Percentiles rank a stretch among this genome's conserved stretches.
These are phyloP conservation scores for Fratercula arctica DNA, from an alignment of 2,797 vertebrate genomes.

Conservation along the genomic window DNA sequence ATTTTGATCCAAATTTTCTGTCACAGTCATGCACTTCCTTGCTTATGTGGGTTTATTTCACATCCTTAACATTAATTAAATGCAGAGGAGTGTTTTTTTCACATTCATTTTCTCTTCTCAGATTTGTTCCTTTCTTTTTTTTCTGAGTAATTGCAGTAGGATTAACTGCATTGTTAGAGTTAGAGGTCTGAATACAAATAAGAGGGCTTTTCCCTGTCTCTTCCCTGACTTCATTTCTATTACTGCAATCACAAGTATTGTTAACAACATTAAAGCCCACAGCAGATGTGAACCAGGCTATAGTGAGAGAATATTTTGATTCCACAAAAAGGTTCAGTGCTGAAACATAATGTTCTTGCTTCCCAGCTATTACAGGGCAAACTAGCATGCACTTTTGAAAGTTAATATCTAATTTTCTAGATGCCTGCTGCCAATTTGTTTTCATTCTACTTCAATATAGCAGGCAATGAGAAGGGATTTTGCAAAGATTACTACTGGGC, in stretches of 20 bases:
- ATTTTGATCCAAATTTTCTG: constrained; percentile 25
- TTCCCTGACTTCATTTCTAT: constrained; percentile 29
- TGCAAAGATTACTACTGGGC: constrained; percentile 52
- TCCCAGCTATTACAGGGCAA: constrained; percentile 57
- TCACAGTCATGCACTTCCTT: not conserved
- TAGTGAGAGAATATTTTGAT: constrained; percentile 57
- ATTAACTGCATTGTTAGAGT: constrained; percentile 46
- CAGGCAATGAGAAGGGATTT: constrained; percentile 40
- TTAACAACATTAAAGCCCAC: constrained; percentile 50
- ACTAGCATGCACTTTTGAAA: constrained; percentile 56
- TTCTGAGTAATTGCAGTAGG: constrained; percentile 16
- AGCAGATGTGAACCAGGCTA: constrained; percentile 53
- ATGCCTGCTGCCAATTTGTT: constrained; percentile 59
- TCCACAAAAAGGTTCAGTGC: constrained; percentile 35
- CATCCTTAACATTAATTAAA: constrained; percentile 40
- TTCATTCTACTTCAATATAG: constrained; percentile 46
- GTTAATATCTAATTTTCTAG: constrained; percentile 68
- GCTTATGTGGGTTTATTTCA: constrained; percentile 13
- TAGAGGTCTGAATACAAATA: constrained; percentile 42
- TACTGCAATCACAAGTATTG: constrained; percentile 62
- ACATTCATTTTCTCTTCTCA: constrained; percentile 29
- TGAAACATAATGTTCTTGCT: constrained; percentile 67
- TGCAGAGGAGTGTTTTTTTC: not conserved
- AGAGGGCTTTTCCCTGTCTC: constrained; percentile 37
- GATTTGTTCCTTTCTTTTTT: constrained; percentile 3